Evolutionary conservation across 2,888 invertebrate genomes (phyloP).

Genomic region (Dynastes hyllus): DNA sequence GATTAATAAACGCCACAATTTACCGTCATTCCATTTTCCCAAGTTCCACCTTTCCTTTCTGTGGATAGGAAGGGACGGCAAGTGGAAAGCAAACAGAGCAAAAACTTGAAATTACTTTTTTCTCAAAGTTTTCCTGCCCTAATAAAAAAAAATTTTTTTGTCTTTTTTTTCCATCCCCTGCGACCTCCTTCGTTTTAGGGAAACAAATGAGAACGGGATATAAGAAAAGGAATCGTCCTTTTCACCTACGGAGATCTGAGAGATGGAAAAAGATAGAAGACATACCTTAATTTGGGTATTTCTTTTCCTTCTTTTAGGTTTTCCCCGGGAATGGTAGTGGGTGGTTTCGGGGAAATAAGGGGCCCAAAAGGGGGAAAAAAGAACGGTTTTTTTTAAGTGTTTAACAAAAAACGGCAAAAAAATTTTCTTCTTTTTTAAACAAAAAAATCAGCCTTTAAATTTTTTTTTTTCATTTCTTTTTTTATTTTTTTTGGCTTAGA

Average conservation of each 20-base stretch:
- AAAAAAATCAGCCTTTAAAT: neutral
- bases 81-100: neutral
- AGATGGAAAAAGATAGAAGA: neutral
- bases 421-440: slow-evolving; percentile 1
- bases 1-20: no score
- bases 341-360: no score
- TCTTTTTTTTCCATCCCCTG: neutral
- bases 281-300: slow-evolving; percentile 7
- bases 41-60: no score
- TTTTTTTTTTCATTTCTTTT: no score
- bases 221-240: no score
- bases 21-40: no score
- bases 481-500: no score
- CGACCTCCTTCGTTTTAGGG: neutral
- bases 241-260: neutral
- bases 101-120: slow-evolving; percentile 29
- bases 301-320: neutral
- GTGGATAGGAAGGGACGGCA: no score
- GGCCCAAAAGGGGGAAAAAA: no score
- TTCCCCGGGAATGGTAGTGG: neutral
- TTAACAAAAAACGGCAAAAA: slow-evolving; percentile 10
- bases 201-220: no score
- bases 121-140: slow-evolving; percentile 1
- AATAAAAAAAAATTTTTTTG: slow-evolving; percentile 25
- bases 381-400: slow-evolving; percentile 9